Conservation (phyloP, 2,797 vertebrate genomes). For the Arnoldichthys spilopterus region DNA sequence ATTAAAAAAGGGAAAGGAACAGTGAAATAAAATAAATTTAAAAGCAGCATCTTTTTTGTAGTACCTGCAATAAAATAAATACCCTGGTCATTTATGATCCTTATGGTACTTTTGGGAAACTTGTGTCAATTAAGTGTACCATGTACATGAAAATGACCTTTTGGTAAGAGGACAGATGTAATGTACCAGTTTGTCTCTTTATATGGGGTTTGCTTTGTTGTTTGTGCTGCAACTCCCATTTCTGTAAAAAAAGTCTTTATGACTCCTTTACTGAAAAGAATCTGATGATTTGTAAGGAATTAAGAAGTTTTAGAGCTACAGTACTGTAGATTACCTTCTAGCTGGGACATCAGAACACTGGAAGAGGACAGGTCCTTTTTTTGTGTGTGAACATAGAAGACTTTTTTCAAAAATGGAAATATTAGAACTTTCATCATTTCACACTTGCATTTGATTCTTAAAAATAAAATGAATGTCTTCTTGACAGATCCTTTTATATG, state of each 20-base stretch:
- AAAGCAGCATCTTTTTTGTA: too few species aligned
- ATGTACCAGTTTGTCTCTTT: background rate
- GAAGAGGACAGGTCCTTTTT: background rate
- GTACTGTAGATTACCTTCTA: background rate
- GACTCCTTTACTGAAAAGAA: background rate
- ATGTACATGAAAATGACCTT: background rate
- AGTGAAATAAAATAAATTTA: too few species aligned
- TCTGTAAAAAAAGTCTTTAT: too few species aligned
- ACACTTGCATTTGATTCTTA: background rate
- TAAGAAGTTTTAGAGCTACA: background rate
- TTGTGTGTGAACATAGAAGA: background rate
- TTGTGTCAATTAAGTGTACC: background rate
- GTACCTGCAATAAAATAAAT: too few species aligned
- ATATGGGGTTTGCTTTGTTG: background rate
- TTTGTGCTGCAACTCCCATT: background rate
- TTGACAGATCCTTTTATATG: slow-evolving; percentile 10
- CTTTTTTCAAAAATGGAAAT: background rate
- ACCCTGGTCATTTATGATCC: too few species aligned
- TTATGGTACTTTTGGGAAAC: too few species aligned
- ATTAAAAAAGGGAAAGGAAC: too few species aligned
- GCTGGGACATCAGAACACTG: too few species aligned
- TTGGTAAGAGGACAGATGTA: background rate
- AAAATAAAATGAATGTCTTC: background rate
- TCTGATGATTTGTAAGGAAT: background rate
- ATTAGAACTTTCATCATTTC: background rate